These are phyloP conservation scores for Aelia acuminata DNA, from an alignment of 2,888 invertebrate genomes.

Conservation along the genomic window DNA sequence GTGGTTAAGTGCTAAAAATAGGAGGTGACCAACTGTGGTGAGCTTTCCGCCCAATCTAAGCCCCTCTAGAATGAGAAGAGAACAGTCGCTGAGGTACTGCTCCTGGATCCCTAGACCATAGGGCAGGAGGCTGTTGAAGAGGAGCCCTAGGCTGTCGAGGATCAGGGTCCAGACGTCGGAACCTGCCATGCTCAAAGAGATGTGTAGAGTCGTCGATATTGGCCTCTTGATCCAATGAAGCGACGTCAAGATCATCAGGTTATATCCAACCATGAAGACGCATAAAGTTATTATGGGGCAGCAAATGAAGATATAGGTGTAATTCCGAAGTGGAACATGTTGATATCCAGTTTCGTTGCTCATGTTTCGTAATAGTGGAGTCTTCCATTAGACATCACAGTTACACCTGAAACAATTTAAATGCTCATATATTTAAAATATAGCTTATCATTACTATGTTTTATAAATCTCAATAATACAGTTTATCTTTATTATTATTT, in stretches of 20 bases:
- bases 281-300: constrained; percentile 71
- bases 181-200: constrained; percentile 64
- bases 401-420: not conserved
- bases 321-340: not conserved
- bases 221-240: constrained; percentile 74
- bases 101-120: constrained; percentile 65
- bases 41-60: constrained; percentile 75
- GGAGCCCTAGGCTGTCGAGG: constrained; percentile 72
- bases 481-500: no score
- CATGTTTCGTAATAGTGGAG: not conserved
- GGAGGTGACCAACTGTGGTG: constrained; percentile 76
- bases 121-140: constrained; percentile 73
- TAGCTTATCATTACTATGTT: no score
- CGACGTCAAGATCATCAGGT: constrained; percentile 73
- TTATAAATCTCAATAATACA: no score
- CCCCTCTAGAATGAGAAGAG: constrained; percentile 69
- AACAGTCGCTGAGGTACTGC: constrained; percentile 66
- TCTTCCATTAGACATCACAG: constrained; percentile 41
- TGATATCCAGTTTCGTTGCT: not conserved
- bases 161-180: constrained; percentile 70
- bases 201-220: constrained; percentile 72
- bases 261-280: constrained; percentile 72
- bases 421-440: not conserved
- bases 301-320: constrained; percentile 67
- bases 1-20: constrained; percentile 77